Percentiles rank a stretch among this genome's conserved stretches.
Evolutionary conservation across 2,797 vertebrate species (phyloP).

Genomic region (Pteropus rufus): DNA sequence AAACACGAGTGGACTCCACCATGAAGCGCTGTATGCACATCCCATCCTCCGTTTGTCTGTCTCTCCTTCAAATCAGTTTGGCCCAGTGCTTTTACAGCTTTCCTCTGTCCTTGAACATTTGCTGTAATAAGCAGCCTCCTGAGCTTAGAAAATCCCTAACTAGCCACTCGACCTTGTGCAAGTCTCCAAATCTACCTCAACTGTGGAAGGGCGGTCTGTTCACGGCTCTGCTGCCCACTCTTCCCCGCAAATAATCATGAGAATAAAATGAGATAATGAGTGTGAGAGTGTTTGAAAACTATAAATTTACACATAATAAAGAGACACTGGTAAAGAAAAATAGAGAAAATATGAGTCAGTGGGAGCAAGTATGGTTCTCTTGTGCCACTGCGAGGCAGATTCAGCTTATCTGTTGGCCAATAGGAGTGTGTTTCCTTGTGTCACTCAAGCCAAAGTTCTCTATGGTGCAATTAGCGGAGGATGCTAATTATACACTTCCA

Average conservation of each 20-base stretch:
- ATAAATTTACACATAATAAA: background rate
- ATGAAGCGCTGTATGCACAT: accelerated
- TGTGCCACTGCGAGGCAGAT: background rate
- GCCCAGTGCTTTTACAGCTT: background rate
- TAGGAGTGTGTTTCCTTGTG: background rate
- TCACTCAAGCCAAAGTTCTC: background rate
- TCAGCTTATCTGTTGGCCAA: background rate
- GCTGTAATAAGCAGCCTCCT: background rate
- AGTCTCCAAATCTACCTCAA: background rate
- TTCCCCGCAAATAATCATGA: background rate
- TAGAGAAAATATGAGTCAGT: no score
- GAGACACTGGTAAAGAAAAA: background rate
- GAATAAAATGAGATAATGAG: background rate
- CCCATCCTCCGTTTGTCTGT: background rate
- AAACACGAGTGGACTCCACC: background rate
- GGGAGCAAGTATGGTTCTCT: background rate
- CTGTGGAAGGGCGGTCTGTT: background rate
- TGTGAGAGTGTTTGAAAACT: background rate
- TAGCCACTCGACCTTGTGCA: background rate
- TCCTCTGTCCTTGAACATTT: background rate
- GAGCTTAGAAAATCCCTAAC: background rate
- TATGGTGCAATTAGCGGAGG: background rate
- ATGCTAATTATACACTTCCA: background rate
- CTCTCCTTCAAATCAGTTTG: background rate
- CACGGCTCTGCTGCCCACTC: background rate